phyloP scores from a whole-genome alignment of 2,797 vertebrate species.

The Pantherophis alleghaniensis region DNA sequence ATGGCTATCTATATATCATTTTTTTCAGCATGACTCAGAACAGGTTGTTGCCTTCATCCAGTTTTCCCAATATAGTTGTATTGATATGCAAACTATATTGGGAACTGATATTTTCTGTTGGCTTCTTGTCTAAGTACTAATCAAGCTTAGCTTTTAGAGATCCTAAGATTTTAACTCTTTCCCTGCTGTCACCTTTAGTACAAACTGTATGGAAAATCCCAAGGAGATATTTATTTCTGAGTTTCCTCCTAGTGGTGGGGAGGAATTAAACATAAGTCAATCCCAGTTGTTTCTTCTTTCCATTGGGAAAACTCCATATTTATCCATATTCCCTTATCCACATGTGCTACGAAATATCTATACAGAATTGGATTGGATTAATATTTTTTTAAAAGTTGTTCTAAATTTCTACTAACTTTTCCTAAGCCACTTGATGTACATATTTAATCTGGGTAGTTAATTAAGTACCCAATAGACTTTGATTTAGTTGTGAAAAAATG shows the following conservation, averaged over 20 bases:
- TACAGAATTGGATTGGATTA: background rate
- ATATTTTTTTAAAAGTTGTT: background rate
- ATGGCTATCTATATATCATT: background rate
- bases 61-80: background rate
- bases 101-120: background rate
- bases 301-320: background rate
- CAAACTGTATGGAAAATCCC: background rate
- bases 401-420: background rate
- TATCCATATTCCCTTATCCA: background rate
- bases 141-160: background rate
- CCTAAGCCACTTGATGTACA: background rate
- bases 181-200: background rate
- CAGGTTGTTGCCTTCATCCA: background rate
- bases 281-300: background rate
- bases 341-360: background rate
- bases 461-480: background rate
- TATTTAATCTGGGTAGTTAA: background rate
- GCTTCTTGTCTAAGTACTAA: background rate
- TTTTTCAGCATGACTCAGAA: background rate
- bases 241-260: background rate
- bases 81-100: background rate
- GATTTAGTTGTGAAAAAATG: background rate
- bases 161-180: background rate
- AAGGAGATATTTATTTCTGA: background rate
- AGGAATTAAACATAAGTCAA: background rate